Evolutionary conservation across 1,140 invertebrate species (phyloP), one percentile per base, ranked within the genome.

Genomic region (Anthonomus grandis): DNA sequence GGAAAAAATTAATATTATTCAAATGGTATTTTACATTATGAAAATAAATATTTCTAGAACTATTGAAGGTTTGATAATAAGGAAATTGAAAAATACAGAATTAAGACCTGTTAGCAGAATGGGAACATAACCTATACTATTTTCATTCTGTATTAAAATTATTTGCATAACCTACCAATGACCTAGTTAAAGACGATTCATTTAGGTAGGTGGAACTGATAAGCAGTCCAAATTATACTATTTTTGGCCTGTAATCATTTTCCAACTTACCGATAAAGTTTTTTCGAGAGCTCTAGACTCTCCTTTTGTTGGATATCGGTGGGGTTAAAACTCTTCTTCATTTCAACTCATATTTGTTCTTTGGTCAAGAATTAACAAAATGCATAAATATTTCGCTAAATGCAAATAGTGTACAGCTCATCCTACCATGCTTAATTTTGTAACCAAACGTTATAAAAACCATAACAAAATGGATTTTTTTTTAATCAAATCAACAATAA

Each of bases 191-290:
- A n/a, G n/a, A n/a, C n/a, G n/a, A n/a, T n/a, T n/a, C n/a, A n/a
- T n/a, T 8, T 41, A 18, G 38, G 1, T 1, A 41, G 38, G 38
- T 13, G 15, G 24, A 21, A n/a, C n/a, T n/a, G 12, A 41, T 15
- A 17, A n/a, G 17, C 17, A 22, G 15, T 45, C 42, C 15, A 45
- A 23, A 45, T 45, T 22, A 22, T 22, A 22, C 21, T 22, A 45
- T n/a, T 17, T 17, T 12, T 18, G 25, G 10, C 46, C 3, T 22
- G 19, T 38, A 19, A 51, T 38, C 10, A 41, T 46, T 48, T 60
- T 72, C 72, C 70, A 64, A 41, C 54, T 48, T 60, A 74, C 72
- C 70, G 65, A 64, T 73, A 73, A 49, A 74, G 60, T 66, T 71
- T 71, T 69, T 70, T 72, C 37, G 70, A 66, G 47, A 71, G 69